Conservation (phyloP, 2,888 invertebrate genomes). For the Graphium colonna region DNA sequence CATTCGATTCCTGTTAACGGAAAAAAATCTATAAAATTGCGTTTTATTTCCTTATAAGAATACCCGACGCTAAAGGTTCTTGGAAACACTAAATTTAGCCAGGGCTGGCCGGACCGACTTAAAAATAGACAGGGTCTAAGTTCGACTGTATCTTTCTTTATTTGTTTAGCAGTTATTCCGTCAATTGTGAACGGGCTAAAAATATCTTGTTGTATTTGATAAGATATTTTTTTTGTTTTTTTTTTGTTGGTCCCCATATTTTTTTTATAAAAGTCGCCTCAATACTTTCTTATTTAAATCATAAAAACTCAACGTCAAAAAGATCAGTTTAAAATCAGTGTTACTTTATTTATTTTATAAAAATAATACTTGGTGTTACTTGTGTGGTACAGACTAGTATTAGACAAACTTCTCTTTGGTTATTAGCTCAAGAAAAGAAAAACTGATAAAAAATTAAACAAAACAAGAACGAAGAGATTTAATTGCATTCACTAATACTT, state of each 20-base stretch:
- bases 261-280: no score
- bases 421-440: background rate
- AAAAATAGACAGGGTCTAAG: no score
- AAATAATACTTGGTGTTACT: background rate
- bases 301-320: background rate
- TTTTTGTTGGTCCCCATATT: no score
- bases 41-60: background rate
- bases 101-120: no score
- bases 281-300: no score
- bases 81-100: no score
- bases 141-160: background rate
- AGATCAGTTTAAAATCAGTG: background rate
- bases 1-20: slow-evolving; percentile 62
- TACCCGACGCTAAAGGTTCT: no score
- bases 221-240: no score
- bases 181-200: background rate
- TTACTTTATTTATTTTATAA: background rate
- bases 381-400: no score
- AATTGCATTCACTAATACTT: slow-evolving; percentile 19
- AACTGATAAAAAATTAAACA: background rate
- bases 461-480: no score
- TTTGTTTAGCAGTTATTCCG: background rate
- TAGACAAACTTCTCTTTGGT: no score
- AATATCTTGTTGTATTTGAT: background rate
- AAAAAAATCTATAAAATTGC: slow-evolving; percentile 5